Percentiles rank a stretch among this genome's conserved stretches.
phyloP scores from a whole-genome alignment of 2,797 vertebrate species.

The Sebastes elongatus region DNA sequence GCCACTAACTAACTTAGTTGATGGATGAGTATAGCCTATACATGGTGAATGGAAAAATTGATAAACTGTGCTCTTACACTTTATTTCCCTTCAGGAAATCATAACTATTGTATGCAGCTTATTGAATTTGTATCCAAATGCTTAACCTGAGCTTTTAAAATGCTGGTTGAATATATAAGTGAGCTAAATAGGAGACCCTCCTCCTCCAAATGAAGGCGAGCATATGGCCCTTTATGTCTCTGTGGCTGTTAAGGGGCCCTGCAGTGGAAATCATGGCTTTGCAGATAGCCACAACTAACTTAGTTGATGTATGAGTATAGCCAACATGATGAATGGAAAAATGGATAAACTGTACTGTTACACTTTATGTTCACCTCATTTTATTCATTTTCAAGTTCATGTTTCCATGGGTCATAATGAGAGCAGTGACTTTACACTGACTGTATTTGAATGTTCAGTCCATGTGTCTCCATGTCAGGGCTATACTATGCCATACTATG shows the following conservation, averaged over 20 bases:
- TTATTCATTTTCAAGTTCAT: constrained; percentile 6
- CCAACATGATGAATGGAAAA: neutral
- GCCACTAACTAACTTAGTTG: constrained; percentile 41
- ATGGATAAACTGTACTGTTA: neutral
- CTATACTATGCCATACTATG: no score
- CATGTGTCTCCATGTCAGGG: neutral
- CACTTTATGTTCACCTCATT: neutral
- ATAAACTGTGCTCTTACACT: neutral
- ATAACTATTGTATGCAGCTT: neutral
- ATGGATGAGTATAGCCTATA: neutral
- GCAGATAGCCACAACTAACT: constrained; percentile 28
- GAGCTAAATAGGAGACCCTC: constrained; percentile 2
- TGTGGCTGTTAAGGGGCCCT: constrained; percentile 35
- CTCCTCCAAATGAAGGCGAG: neutral
- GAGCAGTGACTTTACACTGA: neutral
- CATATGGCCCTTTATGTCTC: constrained; percentile 25
- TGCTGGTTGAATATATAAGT: neutral
- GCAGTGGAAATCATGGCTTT: constrained; percentile 49
- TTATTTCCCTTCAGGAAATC: neutral
- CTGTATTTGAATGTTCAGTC: neutral
- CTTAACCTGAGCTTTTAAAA: neutral
- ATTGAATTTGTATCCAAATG: neutral
- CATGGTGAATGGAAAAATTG: neutral
- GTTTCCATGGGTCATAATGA: neutral
- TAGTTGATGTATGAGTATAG: constrained; percentile 15